Percentiles rank a stretch among this genome's conserved stretches.
Conservation (phyloP, 2,888 invertebrate genomes). For the Sicus ferrugineus region DNA sequence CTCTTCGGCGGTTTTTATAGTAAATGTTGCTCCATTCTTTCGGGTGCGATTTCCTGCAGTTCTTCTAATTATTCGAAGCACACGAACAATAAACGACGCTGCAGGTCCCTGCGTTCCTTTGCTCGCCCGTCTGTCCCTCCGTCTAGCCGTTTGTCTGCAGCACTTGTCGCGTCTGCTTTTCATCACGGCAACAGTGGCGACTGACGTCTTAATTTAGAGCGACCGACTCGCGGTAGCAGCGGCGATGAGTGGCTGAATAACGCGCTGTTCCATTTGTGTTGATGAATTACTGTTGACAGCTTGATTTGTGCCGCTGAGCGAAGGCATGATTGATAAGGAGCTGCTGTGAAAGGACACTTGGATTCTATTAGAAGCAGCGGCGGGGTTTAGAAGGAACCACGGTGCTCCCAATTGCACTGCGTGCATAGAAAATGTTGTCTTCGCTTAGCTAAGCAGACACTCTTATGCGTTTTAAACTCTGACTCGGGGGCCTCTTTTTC, state of each 20-base stretch:
- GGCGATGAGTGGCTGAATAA: not conserved
- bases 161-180: conserved; percentile 23
- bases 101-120: too few relatives aligned
- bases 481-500: not conserved
- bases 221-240: not conserved
- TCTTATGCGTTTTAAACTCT: not conserved
- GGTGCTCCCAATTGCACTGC: conserved; percentile 1
- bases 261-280: not conserved
- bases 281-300: conserved; percentile 23
- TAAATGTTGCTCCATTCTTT: not conserved
- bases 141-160: not conserved
- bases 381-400: too few relatives aligned
- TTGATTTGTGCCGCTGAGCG: conserved; percentile 7
- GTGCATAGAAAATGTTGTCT: too few relatives aligned
- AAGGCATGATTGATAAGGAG: conserved; percentile 35
- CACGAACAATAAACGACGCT: not conserved
- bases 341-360: conserved; percentile 34
- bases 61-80: conserved; percentile 17
- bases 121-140: too few relatives aligned
- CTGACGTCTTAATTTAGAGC: conserved; percentile 25
- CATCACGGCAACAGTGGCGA: conserved; percentile 21
- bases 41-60: not conserved
- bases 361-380: conserved; percentile 33
- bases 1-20: not conserved
- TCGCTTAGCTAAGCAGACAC: too few relatives aligned